phyloP scores from a whole-genome alignment of 2,888 invertebrate genomes.

The Apoda limacodes region DNA sequence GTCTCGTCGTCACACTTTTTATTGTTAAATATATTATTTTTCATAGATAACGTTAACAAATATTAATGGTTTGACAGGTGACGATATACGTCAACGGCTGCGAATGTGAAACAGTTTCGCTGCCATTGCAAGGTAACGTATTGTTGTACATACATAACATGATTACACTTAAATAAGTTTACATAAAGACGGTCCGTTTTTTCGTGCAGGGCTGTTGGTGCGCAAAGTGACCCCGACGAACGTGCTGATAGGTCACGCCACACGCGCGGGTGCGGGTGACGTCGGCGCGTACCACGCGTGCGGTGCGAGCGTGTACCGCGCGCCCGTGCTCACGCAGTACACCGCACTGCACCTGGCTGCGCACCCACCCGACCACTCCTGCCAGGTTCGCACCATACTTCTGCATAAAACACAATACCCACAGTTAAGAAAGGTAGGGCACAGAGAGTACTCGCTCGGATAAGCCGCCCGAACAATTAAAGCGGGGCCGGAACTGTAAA shows the following conservation, averaged over 20 bases:
- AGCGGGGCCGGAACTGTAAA: no score
- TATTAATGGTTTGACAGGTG: no score
- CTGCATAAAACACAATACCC: no score
- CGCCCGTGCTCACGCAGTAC: conserved; percentile 60
- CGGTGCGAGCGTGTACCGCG: conserved; percentile 66
- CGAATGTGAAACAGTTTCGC: conserved; percentile 63
- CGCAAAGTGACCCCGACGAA: conserved; percentile 69
- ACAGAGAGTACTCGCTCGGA: no score
- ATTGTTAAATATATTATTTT: no score
- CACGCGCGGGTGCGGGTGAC: conserved; percentile 19
- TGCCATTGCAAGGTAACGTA: conserved; percentile 71
- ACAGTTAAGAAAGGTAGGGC: no score
- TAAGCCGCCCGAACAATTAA: no score
- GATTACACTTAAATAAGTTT: no score
- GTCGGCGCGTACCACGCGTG: conserved; percentile 63
- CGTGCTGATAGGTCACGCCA: conserved; percentile 63
- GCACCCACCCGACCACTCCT: conserved; percentile 41
- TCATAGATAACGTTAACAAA: no score
- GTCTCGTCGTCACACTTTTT: no score
- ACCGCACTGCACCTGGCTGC: conserved; percentile 69
- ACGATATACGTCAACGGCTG: conserved; percentile 71
- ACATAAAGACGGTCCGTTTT: no score
- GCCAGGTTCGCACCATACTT: conserved; percentile 33
- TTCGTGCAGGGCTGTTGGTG: conserved; percentile 54
- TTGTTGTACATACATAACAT: no score